These are phyloP conservation scores for Spizaetus ornatus DNA, from an alignment of 2,113 vertebrate species.

Conservation along the genomic window DNA sequence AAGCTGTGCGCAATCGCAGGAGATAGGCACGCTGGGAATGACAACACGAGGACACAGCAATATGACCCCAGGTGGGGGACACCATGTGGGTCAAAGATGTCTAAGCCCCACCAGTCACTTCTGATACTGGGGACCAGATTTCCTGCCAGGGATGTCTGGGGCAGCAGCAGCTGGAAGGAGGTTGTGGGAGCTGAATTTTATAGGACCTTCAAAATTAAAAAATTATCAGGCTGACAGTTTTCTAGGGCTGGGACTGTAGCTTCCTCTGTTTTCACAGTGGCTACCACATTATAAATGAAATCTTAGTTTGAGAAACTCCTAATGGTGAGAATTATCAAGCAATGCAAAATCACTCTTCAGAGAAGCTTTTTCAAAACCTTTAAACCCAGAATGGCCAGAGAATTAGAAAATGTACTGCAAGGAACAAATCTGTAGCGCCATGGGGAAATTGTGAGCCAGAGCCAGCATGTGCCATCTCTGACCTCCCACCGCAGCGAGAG, in stretches of 20 bases:
- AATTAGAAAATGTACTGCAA: neutral
- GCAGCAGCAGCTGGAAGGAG: neutral
- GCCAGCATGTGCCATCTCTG: neutral
- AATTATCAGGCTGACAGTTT: neutral
- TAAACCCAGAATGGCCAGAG: neutral
- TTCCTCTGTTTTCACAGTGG: neutral
- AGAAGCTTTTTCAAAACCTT: neutral
- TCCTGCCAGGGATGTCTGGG: neutral
- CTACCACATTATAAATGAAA: neutral
- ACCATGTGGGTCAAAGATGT: neutral
- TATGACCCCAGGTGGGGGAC: neutral
- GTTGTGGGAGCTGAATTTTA: neutral
- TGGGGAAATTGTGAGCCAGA: neutral
- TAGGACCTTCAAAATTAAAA: neutral
- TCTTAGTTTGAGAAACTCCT: neutral
- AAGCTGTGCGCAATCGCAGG: rapidly evolving
- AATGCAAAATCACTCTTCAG: neutral
- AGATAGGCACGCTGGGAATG: rapidly evolving
- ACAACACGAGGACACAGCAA: neutral
- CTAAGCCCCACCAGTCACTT: neutral
- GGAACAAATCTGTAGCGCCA: neutral
- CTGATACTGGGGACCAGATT: neutral
- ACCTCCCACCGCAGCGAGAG: neutral
- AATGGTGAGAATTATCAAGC: neutral
- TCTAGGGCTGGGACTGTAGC: neutral